These are phyloP conservation scores for Tapirus indicus DNA, from an alignment of 2,797 vertebrate species.

Conservation along the genomic window DNA sequence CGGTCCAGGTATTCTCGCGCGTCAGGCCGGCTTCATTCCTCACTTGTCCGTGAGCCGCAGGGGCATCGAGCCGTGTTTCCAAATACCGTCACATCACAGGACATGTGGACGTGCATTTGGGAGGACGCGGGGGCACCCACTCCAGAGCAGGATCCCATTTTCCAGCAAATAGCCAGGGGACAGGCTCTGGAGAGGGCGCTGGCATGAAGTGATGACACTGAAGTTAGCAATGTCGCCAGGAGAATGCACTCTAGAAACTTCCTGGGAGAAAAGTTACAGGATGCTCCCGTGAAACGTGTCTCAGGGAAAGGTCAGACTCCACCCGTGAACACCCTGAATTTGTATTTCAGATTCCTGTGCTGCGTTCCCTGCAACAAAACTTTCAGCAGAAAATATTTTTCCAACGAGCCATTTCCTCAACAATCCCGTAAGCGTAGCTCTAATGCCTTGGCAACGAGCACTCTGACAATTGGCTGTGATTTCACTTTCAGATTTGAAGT, in stretches of 20 bases:
- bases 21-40: no score
- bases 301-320: conserved; percentile 77
- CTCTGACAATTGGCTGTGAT: conserved; percentile 81
- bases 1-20: no score
- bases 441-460: conserved; percentile 75
- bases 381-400: conserved; percentile 87
- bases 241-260: fast-evolving
- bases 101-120: fast-evolving
- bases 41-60: no score
- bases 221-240: fast-evolving
- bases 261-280: fast-evolving
- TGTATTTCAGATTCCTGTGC: conserved; percentile 79
- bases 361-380: conserved; percentile 83
- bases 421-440: conserved; percentile 79
- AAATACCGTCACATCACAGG: fast-evolving
- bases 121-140: fast-evolving
- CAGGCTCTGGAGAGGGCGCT: fast-evolving
- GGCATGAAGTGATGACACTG: fast-evolving
- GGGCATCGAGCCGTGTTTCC: background rate
- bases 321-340: conserved; percentile 44
- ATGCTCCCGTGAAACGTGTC: conserved; percentile 23
- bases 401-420: conserved; percentile 87
- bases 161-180: background rate
- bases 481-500: conserved; percentile 83
- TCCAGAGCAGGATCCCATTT: fast-evolving